Conservation (phyloP, 2,888 invertebrate genomes). For the Mimumesa dahlbomi region DNA sequence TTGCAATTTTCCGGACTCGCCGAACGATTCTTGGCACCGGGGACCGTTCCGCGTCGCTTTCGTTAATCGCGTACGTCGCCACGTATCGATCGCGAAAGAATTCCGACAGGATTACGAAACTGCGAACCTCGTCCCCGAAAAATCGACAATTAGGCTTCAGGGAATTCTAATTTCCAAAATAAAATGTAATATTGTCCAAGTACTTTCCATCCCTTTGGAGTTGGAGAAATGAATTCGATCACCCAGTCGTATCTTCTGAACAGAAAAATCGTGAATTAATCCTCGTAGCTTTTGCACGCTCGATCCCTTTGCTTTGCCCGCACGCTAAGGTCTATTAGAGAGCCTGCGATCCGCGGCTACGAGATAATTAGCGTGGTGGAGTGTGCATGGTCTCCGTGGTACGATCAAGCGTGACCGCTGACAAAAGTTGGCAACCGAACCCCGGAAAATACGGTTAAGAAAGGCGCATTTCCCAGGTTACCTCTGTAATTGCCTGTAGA, state of each 20-base stretch:
- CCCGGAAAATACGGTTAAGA: constrained; percentile 20
- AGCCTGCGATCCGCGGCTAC: constrained; percentile 45
- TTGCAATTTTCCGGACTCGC: constrained; percentile 26
- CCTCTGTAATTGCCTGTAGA: too few relatives aligned
- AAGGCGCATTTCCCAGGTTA: too few relatives aligned
- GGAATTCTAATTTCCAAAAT: too few relatives aligned
- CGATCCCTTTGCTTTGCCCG: constrained; percentile 59
- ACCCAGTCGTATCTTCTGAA: constrained; percentile 47
- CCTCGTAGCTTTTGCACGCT: constrained; percentile 62
- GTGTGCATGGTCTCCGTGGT: background rate
- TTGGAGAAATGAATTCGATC: too few relatives aligned
- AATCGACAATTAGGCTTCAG: too few relatives aligned
- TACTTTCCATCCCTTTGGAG: too few relatives aligned
- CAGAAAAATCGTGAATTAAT: constrained; percentile 39
- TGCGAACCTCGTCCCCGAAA: too few relatives aligned
- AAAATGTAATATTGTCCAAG: too few relatives aligned
- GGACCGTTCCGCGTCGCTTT: constrained; percentile 19
- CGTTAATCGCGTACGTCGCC: constrained; percentile 26
- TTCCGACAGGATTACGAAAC: too few relatives aligned
- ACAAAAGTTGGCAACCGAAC: constrained; percentile 22
- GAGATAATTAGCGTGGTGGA: constrained; percentile 60
- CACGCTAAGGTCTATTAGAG: constrained; percentile 46
- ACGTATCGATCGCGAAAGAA: constrained; percentile 57
- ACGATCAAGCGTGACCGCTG: constrained; percentile 23
- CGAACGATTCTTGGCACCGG: constrained; percentile 31